Base-by-base conservation (phyloP, 2,797 vertebrate genomes). In the Lerista edwardsae region DNA sequence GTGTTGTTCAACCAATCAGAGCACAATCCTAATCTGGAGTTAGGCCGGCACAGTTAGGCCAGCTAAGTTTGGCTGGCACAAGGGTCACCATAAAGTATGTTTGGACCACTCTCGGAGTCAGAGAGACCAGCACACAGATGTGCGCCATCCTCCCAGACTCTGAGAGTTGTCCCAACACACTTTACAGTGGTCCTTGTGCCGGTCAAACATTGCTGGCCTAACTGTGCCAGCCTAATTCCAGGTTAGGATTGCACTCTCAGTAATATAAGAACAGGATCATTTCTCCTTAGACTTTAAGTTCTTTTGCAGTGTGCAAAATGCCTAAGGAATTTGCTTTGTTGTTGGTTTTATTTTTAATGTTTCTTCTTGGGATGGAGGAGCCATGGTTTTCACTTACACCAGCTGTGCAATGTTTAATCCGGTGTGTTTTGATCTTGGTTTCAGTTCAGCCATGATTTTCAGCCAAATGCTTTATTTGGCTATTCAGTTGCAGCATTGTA, bases 351-450 rank as follows among this genome's bases (percentile, higher is more conserved):
- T 89, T 87, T 64, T 92, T 88, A 47, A 65, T 65, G 3, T 84
- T 89, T 89, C 41, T 27, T 85, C 89, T 89, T 65, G 75, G 86
- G 83, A 23, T 84, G 51, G 86, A n/a, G 57, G 67, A 55, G 36
- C 65, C 59, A 75, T 19, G 77, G 57, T 84, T 51, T 76, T 76
- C 82, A 25, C 65, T 84, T 84, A 55, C 74, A 41, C 73, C 77
- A 76, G 57, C 78, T 87, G 78, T 76, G 79, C 57, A 65, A 64
- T 41, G 62, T 79, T 89, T 90, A 88, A 87, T 83, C 61, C 68
- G 67, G 17, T 51, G 69, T 67, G 41, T 87, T 91, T 90, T 86
- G 74, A 89, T 86, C 73, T 88, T 69, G 41, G 71, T 39, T 92
- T 72, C 84, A 90, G 57, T 89, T 79, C 81, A 85, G 76, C 57